Base-by-base conservation (phyloP, 1,140 invertebrate species). In the Aphidius gifuensis region DNA sequence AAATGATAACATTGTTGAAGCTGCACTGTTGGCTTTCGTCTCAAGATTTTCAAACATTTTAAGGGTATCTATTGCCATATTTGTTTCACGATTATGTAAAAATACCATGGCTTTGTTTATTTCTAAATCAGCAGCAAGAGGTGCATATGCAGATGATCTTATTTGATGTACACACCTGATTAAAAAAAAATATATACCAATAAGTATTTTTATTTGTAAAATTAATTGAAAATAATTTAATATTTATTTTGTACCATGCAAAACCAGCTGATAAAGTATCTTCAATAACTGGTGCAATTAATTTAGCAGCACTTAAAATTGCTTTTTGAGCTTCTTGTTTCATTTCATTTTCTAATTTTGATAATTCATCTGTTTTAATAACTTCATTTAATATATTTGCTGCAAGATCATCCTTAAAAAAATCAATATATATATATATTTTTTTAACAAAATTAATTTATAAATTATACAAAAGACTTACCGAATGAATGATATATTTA, bases 101-200 rank as follows among this genome's bases (percentile, higher is more conserved):
- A 89, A 93, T 73, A 94, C 92, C 54, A 96, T 87, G 0, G 94
- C 94, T 80, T 96, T 97, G 74, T 94, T 96, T 62, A 98, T 92
- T 81, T 97, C 94, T 58, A 97, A 81, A 78, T 96, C 93, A 68
- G 91, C 90, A 16, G 93, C 92, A 42, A 97, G 74, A 66, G 86
- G 83, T 8, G 88, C 82, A 71, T 93, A 92, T 63, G 83, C 79
- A 42, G 88, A 87, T 1, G 91, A 93, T 76, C 92, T 92, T 49
- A 97, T 92, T 53, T 87, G 81, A 67, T 90, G 87, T 16, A 92
- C 86, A 74, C 88, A 92, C 90, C 87, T 88, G 53, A n/a, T 9
- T 9, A 47, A 70, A 76, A 63, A 60, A 56, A 16, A 39, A 58
- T 57, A 47, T 21, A 47, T 59, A n/a, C n/a, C n/a, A n/a, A n/a